Conservation (phyloP, 2,113 vertebrate species). For the Leptobrachium ailaonicum region DNA sequence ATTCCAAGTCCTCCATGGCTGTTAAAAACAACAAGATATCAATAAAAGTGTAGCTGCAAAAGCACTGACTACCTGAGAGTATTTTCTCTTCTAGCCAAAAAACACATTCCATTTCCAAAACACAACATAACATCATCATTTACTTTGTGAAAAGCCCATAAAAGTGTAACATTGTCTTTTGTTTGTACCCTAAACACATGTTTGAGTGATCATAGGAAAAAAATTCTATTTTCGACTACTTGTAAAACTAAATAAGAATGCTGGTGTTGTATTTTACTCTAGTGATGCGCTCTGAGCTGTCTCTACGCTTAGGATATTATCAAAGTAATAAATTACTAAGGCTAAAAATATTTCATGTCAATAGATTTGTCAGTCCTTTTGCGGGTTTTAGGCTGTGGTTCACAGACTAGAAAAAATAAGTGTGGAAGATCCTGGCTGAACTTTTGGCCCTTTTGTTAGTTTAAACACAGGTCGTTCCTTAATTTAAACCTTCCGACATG, state of each 20-base stretch:
- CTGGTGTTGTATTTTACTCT: slow-evolving; percentile 41
- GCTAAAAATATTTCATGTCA: slow-evolving; percentile 44
- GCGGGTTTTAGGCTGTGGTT: slow-evolving; percentile 23
- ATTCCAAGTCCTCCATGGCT: no score
- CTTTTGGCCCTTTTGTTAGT: slow-evolving; percentile 42
- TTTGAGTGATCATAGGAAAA: slow-evolving; percentile 20
- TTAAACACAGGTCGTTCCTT: slow-evolving; percentile 44
- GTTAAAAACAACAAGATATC: no score
- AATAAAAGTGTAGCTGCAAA: no score
- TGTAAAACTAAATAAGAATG: slow-evolving; percentile 33
- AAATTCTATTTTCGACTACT: slow-evolving; percentile 35
- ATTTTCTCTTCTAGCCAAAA: no score
- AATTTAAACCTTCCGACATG: slow-evolving; percentile 52
- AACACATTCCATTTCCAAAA: slow-evolving; percentile 7
- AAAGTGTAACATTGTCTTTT: neutral
- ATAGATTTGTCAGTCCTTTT: slow-evolving; percentile 47
- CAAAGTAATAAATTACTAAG: slow-evolving; percentile 42
- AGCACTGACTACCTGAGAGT: no score
- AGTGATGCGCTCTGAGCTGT: slow-evolving; percentile 31
- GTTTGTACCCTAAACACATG: slow-evolving; percentile 13
- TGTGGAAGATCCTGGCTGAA: slow-evolving; percentile 48
- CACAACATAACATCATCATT: neutral
- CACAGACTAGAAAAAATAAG: slow-evolving; percentile 47
- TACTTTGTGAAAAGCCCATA: neutral
- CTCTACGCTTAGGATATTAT: slow-evolving; percentile 23